These are phyloP conservation scores for Holothuria glaberrima DNA, from an alignment of 35 echinoderm and acorn worm genomes.

Conservation along the genomic window DNA sequence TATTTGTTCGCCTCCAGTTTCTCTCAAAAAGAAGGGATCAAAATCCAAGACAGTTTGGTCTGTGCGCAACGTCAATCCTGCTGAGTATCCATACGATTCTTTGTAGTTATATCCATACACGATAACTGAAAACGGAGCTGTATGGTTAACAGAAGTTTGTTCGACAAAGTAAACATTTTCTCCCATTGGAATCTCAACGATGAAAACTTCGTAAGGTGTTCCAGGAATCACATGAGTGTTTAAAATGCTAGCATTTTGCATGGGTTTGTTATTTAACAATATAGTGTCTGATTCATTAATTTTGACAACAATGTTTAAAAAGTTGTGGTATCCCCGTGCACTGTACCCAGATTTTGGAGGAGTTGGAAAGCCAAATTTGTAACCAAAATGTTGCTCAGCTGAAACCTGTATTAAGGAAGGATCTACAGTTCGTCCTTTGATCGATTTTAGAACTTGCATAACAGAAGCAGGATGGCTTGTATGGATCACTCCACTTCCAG, in stretches of 20 bases:
- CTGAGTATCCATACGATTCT: slow-evolving; percentile 75
- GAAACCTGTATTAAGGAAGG: slow-evolving; percentile 69
- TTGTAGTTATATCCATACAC: slow-evolving; percentile 62
- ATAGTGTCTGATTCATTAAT: slow-evolving; percentile 43
- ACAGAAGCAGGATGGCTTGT: slow-evolving; percentile 57
- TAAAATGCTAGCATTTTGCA: background rate
- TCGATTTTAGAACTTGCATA: slow-evolving; percentile 24
- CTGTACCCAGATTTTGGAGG: slow-evolving; percentile 58
- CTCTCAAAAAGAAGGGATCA: background rate
- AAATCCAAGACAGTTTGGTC: background rate
- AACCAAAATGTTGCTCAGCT: slow-evolving; percentile 58
- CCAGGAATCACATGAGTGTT: background rate
- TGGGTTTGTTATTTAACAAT: slow-evolving; percentile 24
- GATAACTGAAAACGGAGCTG: slow-evolving; percentile 59
- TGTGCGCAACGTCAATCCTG: slow-evolving; percentile 65
- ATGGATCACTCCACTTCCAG: slow-evolving; percentile 49
- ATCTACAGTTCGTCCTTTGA: slow-evolving; percentile 31
- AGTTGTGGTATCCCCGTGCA: slow-evolving; percentile 55
- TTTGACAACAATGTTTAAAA: slow-evolving; percentile 60
- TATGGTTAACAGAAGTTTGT: slow-evolving; percentile 32
- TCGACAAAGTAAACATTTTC: slow-evolving; percentile 72
- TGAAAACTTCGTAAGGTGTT: slow-evolving; percentile 33
- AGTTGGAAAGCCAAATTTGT: slow-evolving; percentile 67
- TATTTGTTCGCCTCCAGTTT: slow-evolving; percentile 17
- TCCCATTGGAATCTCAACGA: slow-evolving; percentile 18